phyloP scores from a whole-genome alignment of 2,888 invertebrate species.

The Diplolepis rosae region DNA sequence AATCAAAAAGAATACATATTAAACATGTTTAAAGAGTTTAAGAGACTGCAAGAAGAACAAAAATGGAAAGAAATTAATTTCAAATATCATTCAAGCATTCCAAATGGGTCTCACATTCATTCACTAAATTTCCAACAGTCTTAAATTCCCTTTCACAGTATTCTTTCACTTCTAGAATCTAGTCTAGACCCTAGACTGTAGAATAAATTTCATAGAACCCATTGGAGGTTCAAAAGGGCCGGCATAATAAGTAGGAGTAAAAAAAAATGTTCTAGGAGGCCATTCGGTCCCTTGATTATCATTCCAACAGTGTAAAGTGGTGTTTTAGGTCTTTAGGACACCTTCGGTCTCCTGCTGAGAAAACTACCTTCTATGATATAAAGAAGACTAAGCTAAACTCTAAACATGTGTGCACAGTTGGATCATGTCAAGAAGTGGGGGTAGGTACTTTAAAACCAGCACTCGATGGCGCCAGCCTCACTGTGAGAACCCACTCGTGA shows the following conservation, averaged over 20 bases:
- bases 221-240: conserved; percentile 26
- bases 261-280: not conserved
- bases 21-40: too few species aligned
- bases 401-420: not conserved
- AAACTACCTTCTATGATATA: not conserved
- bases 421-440: conserved; percentile 5
- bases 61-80: too few species aligned
- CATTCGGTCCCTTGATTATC: not conserved
- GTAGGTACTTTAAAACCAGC: conserved; percentile 26
- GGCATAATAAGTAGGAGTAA: conserved; percentile 1
- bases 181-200: conserved; percentile 16
- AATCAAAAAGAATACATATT: too few species aligned
- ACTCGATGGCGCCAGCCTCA: conserved; percentile 25
- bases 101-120: conserved; percentile 1
- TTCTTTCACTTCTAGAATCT: conserved; percentile 14
- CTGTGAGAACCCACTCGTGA: conserved; percentile 3
- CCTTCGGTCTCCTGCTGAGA: conserved; percentile 26
- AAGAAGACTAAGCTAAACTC: not conserved
- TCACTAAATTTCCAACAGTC: conserved; percentile 1
- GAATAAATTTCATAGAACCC: conserved; percentile 18
- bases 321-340: conserved; percentile 27
- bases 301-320: conserved; percentile 12
- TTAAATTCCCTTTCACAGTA: not conserved
- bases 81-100: not conserved
- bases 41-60: too few species aligned